Base-by-base conservation (phyloP, 2,113 vertebrate species). In the Zapus hudsonius region DNA sequence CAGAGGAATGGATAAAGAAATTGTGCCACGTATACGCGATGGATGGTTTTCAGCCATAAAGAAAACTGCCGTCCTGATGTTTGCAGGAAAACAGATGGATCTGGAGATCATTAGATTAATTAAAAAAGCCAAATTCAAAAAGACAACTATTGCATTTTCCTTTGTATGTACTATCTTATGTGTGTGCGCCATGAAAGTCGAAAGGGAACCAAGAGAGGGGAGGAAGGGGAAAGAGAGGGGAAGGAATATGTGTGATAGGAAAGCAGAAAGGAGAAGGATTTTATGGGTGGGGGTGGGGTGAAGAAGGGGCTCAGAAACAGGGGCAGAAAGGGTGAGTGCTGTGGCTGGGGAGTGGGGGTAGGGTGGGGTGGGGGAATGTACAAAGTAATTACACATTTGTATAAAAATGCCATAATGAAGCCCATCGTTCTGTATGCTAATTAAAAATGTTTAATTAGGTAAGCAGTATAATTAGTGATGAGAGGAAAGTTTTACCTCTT, bases 241-340 rank as follows among this genome's bases (percentile, higher is more conserved):
- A 66, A 44, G 25, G 38, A 63, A 20, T 36, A 42, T 25, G 7
- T 16, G 19, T 23, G 3, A 22, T 61, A 38, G 38, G 19, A 66
- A 31, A 64, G 29, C 40, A 47, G 19, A 25, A 82, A 40, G 57
- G 19, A 66, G 29, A 44, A 33, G 33, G 23, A n/a, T 47, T 40
- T 0, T n/a, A n/a, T n/a, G n/a, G n/a, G n/a, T n/a, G n/a, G n/a
- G 17, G 55, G 55, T 11, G 29, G 44, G 17, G 5, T 10, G n/a
- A 61, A 15, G 9, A 33, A 44, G 1, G 80, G 29, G 22, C 61
- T n/a, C 29, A n/a, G 61, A 23, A 19, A 19, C 27, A 19, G 78
- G 31, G 40, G 31, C n/a, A n/a, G n/a, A 47, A 11, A n/a, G 33
- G 52, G 52, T 15, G 33, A 27, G 52, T 12, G 13, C 25, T 36